These are phyloP conservation scores for Exephanes ischioxanthus DNA, from an alignment of 2,888 invertebrate species.

Conservation along the genomic window DNA sequence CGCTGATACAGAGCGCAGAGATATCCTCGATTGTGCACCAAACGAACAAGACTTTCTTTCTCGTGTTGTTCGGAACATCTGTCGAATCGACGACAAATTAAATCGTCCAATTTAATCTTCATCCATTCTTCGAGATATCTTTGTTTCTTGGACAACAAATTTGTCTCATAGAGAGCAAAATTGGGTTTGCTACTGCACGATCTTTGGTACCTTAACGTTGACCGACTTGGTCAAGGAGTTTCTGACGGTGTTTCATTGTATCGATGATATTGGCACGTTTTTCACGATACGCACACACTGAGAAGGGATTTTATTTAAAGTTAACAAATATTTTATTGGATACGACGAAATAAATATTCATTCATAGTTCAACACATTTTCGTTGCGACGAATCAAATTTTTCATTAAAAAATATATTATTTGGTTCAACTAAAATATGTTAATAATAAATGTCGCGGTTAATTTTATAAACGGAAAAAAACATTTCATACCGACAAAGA, in stretches of 20 bases:
- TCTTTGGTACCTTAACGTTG: not conserved
- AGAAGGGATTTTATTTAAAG: too few species aligned
- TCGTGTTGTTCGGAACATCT: not conserved
- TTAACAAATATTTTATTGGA: too few species aligned
- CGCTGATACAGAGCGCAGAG: not conserved
- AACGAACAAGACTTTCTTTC: not conserved
- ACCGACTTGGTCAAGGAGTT: not conserved
- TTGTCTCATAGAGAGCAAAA: not conserved
- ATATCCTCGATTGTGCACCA: not conserved
- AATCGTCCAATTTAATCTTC: not conserved
- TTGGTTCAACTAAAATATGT: too few species aligned
- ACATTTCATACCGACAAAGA: too few species aligned
- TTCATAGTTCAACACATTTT: too few species aligned
- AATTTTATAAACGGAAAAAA: too few species aligned
- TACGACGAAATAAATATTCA: too few species aligned
- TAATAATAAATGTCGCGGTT: too few species aligned
- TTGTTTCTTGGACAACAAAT: not conserved
- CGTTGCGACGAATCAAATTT: too few species aligned
- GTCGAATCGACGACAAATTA: not conserved
- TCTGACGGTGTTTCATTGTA: conserved; percentile 13
- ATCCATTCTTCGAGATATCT: not conserved
- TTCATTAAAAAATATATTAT: too few species aligned
- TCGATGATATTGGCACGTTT: not conserved
- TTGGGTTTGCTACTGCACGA: not conserved
- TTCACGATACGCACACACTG: too few species aligned